Evolutionary conservation across 2,113 vertebrate species (phyloP).

Genomic region (Cyprinodon tularosa): DNA sequence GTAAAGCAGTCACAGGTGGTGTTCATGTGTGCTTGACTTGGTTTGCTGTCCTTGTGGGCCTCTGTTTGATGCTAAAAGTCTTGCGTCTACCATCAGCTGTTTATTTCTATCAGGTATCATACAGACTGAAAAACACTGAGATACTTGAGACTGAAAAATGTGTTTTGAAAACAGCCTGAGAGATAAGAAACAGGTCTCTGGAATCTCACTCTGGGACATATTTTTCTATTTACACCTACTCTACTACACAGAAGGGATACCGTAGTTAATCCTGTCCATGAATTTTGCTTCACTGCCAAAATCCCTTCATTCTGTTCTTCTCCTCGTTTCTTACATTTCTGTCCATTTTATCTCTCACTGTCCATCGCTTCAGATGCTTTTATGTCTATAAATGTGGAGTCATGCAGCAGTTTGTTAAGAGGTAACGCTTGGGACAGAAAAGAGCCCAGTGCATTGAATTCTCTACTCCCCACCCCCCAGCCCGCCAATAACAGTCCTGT

Average conservation of each 20-base stretch:
- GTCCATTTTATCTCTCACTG: neutral
- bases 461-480: slow-evolving; percentile 6
- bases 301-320: slow-evolving; percentile 43
- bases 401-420: slow-evolving; percentile 17
- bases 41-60: neutral
- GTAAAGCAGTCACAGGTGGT: slow-evolving; percentile 22
- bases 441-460: slow-evolving; percentile 20
- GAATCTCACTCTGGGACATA: slow-evolving; percentile 68
- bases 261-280: slow-evolving; percentile 64
- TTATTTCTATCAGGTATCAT: slow-evolving; percentile 45
- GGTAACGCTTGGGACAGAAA: slow-evolving; percentile 22
- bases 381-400: slow-evolving; percentile 5
- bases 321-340: slow-evolving; percentile 27
- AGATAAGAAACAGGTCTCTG: slow-evolving; percentile 66
- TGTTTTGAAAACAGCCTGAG: slow-evolving; percentile 67
- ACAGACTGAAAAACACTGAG: slow-evolving; percentile 44
- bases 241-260: slow-evolving; percentile 45
- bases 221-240: slow-evolving; percentile 75
- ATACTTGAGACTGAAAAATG: slow-evolving; percentile 68
- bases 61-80: neutral
- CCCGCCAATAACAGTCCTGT: slow-evolving; percentile 66
- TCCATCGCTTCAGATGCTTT: neutral
- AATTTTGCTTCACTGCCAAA: slow-evolving; percentile 60
- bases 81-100: slow-evolving; percentile 23
- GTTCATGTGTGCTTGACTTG: neutral